These are phyloP conservation scores for Camponotus floridanus DNA, from an alignment of 1,140 invertebrate species.

Conservation along the genomic window DNA sequence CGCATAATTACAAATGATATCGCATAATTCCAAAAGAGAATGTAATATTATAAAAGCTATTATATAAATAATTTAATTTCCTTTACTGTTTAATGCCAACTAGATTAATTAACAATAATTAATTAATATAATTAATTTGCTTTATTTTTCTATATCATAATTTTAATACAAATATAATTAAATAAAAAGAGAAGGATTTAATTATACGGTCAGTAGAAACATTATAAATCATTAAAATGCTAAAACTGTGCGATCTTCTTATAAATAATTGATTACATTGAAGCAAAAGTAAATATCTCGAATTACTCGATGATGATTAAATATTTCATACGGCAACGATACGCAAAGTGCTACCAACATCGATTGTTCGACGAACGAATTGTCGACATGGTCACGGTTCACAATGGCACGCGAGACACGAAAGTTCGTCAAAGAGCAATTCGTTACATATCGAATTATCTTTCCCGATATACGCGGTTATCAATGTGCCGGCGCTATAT, in stretches of 20 bases:
- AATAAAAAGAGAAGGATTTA: not conserved
- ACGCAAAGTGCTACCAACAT: not conserved
- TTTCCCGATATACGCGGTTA: slow-evolving; percentile 26
- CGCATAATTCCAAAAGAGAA: no score
- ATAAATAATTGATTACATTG: not conserved
- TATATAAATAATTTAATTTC: slow-evolving; percentile 22
- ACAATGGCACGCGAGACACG: not conserved
- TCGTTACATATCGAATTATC: slow-evolving; percentile 60
- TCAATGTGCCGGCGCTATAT: slow-evolving; percentile 9
- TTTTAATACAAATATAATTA: not conserved
- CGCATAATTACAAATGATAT: no score
- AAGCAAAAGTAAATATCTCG: not conserved
- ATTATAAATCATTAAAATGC: not conserved
- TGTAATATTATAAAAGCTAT: not conserved
- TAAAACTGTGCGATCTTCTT: not conserved
- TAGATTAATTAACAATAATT: not conserved
- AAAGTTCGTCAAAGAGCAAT: slow-evolving; percentile 57
- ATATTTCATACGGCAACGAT: not conserved
- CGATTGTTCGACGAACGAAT: not conserved
- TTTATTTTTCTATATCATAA: not conserved
- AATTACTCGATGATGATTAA: not conserved
- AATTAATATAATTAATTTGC: not conserved
- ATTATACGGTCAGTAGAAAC: not conserved
- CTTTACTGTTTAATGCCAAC: not conserved
- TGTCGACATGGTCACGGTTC: not conserved